phyloP scores from a whole-genome alignment of 2,113 vertebrate genomes.

The Cavia porcellus region DNA sequence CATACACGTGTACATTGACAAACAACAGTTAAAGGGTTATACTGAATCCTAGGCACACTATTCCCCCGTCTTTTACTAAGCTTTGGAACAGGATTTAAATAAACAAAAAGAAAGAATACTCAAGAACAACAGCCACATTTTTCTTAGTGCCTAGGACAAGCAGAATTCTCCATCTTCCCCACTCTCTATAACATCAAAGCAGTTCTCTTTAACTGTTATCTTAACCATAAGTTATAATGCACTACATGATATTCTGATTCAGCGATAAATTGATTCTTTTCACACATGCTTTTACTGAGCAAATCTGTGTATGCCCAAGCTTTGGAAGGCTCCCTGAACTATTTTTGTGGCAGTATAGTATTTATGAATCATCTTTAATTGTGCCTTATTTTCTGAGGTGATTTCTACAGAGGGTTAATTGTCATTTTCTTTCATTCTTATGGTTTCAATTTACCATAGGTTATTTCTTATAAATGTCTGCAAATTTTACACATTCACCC shows the following conservation, averaged over 20 bases:
- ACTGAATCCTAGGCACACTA: not conserved
- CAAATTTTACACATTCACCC: not conserved
- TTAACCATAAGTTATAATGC: not conserved
- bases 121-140: not conserved
- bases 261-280: not conserved
- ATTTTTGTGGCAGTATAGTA: not conserved
- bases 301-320: slow-evolving; percentile 2
- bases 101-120: not conserved
- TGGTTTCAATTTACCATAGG: slow-evolving; percentile 35
- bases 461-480: slow-evolving; percentile 16
- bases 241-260: not conserved
- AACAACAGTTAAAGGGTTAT: not conserved
- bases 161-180: not conserved
- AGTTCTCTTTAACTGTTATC: not conserved
- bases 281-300: not conserved
- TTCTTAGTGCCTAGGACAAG: not conserved
- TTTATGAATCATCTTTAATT: not conserved
- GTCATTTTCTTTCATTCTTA: not conserved
- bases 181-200: not conserved
- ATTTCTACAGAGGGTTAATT: slow-evolving; percentile 28
- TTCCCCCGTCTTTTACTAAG: not conserved
- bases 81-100: not conserved
- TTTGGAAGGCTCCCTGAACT: not conserved
- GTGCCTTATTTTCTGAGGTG: not conserved
- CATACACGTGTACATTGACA: not conserved